Base-by-base conservation (phyloP, 2,888 invertebrate species). In the Brachylomia viminalis region DNA sequence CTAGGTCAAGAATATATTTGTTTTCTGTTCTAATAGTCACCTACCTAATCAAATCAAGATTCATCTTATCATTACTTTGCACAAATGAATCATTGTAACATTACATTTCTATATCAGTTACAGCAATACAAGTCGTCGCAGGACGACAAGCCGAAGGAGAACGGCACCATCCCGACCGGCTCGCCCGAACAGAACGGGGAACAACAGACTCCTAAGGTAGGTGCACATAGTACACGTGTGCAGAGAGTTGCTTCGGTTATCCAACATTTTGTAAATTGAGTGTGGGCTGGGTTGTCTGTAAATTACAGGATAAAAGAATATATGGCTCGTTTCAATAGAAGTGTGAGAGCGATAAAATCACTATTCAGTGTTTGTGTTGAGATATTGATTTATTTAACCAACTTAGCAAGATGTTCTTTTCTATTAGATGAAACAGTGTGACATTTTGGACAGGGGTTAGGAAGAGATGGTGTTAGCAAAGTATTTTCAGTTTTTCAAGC, bases 61-160 rank as follows among this genome's bases (percentile, higher is more conserved):
- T 47, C n/a, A n/a, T 17, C 47, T 47, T 17, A 47, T 17, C 6
- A 17, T 47, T 47, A 13, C 15, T 47, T 47, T 3, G 17, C 47
- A 56, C 27, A 15, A 38, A 33, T 8, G 5, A 5, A 49, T n/a
- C 17, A n/a, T 56, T 30, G n/a, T 78, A 54, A 75, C 20, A 33
- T 5, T 0, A 10, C 0, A 15, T 58, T 75, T 42, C 1, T 2
- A 61, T 71, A 77, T 58, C 94, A 98, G 98, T 97, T 98, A 92
- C 98, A 98, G 95, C 98, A 98, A 96, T 98, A 98, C 96, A 98
- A 98, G 97, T 95, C 97, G 88, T 98, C 98, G 38, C 92, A 93
- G 81, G 97, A 97, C 90, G 96, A 96, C 87, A 97, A 97, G 95
- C 98, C 98, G 87, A 98, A 98, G 95, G 98, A 98, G 95, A 98